These are phyloP conservation scores for Amphipyra berbera DNA, from an alignment of 2,888 invertebrate species.

Conservation along the genomic window DNA sequence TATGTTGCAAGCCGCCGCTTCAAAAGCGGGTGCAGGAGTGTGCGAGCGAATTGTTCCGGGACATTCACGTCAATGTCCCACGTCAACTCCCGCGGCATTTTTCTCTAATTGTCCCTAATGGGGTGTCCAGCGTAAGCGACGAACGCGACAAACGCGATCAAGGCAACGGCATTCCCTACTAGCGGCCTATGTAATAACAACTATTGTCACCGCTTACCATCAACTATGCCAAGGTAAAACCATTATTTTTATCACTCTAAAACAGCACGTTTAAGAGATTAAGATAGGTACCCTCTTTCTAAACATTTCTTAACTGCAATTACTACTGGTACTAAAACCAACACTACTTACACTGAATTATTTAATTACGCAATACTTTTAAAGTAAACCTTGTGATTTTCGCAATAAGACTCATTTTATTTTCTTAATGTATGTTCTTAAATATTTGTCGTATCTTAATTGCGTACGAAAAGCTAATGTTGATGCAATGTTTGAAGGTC, in stretches of 20 bases:
- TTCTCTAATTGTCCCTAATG: too few relatives aligned
- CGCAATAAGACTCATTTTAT: slow-evolving; percentile 28
- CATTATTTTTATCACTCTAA: slow-evolving; percentile 22
- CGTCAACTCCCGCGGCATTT: too few relatives aligned
- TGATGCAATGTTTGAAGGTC: slow-evolving; percentile 37
- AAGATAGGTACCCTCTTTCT: slow-evolving; percentile 47
- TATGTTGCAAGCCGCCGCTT: too few relatives aligned
- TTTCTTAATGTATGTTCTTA: slow-evolving; percentile 29
- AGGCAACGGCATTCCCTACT: too few relatives aligned
- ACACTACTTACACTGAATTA: slow-evolving; percentile 41
- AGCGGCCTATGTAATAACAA: too few relatives aligned
- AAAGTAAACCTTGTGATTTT: slow-evolving; percentile 30
- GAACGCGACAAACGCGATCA: too few relatives aligned
- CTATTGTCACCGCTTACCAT: slow-evolving; percentile 6
- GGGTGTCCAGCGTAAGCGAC: too few relatives aligned
- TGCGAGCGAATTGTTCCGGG: too few relatives aligned
- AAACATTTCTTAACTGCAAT: slow-evolving; percentile 49
- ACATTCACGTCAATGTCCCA: too few relatives aligned
- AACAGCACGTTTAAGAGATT: slow-evolving; percentile 22
- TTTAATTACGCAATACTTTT: slow-evolving; percentile 27
- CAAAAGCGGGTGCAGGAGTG: too few relatives aligned
- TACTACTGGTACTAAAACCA: slow-evolving; percentile 38
- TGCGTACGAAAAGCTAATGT: slow-evolving; percentile 9
- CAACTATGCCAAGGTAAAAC: slow-evolving; percentile 46
- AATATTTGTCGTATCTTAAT: slow-evolving; percentile 42